Conservation (phyloP, 2,113 vertebrate species). For the Triplophysa rosa region DNA sequence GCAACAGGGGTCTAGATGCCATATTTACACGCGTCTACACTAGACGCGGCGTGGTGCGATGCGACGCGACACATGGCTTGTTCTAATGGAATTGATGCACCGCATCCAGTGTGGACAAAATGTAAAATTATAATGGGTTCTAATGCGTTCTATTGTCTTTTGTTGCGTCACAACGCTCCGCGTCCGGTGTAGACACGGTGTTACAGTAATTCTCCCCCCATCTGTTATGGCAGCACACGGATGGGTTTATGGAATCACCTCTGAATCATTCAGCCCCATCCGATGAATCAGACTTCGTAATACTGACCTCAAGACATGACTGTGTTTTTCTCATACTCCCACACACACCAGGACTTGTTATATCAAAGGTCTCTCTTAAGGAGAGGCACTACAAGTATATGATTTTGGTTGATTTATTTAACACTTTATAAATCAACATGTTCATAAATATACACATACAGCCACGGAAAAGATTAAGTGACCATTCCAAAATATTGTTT, state of each 20-base stretch:
- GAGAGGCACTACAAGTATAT: not conserved
- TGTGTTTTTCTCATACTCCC: not conserved
- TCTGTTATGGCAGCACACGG: not conserved
- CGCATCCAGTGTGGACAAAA: no score
- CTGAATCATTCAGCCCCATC: constrained; percentile 4
- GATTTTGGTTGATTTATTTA: not conserved
- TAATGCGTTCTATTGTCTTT: no score
- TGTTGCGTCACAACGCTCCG: no score
- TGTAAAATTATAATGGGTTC: no score
- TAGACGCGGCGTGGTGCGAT: no score
- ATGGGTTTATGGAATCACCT: constrained; percentile 9
- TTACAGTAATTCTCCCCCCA: constrained; percentile 4
- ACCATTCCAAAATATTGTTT: no score
- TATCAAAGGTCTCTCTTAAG: not conserved
- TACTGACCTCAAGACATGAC: not conserved
- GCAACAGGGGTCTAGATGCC: constrained; percentile 1
- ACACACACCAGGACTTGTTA: not conserved
- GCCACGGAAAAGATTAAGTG: no score
- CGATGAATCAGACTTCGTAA: constrained; percentile 8
- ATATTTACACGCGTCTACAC: not conserved
- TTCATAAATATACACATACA: no score
- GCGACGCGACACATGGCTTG: no score
- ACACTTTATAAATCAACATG: not conserved
- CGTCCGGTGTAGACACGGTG: no score
- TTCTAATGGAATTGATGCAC: no score